Evolutionary conservation across 2,113 vertebrate species (phyloP).

Genomic region (Pteruthius melanotis): DNA sequence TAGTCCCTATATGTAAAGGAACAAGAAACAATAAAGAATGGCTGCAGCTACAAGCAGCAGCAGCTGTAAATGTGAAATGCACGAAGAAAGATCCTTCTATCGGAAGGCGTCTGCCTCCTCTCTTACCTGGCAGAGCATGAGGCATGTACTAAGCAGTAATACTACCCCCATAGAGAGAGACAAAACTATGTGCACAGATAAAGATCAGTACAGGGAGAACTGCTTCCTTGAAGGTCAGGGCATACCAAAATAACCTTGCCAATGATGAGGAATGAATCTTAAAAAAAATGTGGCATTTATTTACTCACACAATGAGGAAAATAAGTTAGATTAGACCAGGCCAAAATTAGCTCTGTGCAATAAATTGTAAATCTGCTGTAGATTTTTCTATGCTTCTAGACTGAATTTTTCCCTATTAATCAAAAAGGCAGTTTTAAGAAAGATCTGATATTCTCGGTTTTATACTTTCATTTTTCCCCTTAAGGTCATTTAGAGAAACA

Average conservation of each 20-base stretch:
- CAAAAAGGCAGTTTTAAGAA: not conserved
- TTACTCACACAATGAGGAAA: not conserved
- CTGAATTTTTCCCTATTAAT: not conserved
- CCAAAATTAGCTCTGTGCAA: not conserved
- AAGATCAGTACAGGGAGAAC: not conserved
- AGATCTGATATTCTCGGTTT: not conserved
- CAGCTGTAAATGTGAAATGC: not conserved
- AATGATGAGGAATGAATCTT: not conserved
- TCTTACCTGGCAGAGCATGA: not conserved
- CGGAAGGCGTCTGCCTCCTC: not conserved
- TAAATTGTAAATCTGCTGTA: not conserved
- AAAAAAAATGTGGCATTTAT: not conserved
- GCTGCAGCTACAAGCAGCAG: not conserved
- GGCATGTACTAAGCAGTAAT: fast-evolving
- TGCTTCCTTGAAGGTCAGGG: not conserved
- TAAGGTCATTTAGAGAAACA: not conserved
- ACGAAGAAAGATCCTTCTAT: not conserved
- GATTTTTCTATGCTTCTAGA: not conserved
- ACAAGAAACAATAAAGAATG: not conserved
- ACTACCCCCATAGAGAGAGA: not conserved
- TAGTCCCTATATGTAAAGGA: not conserved
- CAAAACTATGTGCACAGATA: not conserved
- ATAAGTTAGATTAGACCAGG: not conserved
- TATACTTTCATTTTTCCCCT: not conserved
- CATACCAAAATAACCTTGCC: not conserved